A percentile compares a stretch with the other conserved stretches of the same genome.
phyloP scores from a whole-genome alignment of 2,113 vertebrate species.

The Brachirus orientalis region DNA sequence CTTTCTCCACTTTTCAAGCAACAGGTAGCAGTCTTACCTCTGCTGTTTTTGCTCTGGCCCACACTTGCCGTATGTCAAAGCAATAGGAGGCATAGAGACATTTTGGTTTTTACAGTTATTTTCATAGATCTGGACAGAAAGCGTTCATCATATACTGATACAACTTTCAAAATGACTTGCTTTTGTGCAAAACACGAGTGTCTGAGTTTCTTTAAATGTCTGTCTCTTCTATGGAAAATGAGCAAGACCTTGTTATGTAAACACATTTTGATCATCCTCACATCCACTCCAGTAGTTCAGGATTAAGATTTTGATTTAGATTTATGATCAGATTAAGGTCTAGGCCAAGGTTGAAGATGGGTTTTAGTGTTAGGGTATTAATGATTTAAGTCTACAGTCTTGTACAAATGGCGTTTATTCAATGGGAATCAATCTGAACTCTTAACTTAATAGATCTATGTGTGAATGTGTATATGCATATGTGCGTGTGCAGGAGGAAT shows the following conservation, averaged over 20 bases:
- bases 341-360: constrained; percentile 14
- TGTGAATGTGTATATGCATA: constrained; percentile 8
- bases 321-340: constrained; percentile 27
- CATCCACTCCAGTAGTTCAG: constrained; percentile 7
- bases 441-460: neutral
- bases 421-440: constrained; percentile 13
- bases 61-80: too few species aligned
- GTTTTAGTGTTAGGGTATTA: neutral
- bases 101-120: neutral
- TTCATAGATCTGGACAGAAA: constrained; percentile 1
- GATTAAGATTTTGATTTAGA: constrained; percentile 36
- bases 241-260: constrained; percentile 30
- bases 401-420: neutral
- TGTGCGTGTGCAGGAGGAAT: constrained; percentile 48
- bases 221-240: constrained; percentile 7
- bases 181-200: too few species aligned
- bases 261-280: constrained; percentile 25
- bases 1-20: neutral
- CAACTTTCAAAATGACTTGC: too few species aligned
- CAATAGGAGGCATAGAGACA: too few species aligned
- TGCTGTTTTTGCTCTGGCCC: neutral
- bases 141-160: neutral
- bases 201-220: constrained; percentile 4
- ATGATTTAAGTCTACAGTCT: constrained; percentile 1
- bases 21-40: neutral